Evolutionary conservation across 1,140 invertebrate species (phyloP), one percentile per base, ranked within the genome.

Genomic region (Chrysoperla carnea): DNA sequence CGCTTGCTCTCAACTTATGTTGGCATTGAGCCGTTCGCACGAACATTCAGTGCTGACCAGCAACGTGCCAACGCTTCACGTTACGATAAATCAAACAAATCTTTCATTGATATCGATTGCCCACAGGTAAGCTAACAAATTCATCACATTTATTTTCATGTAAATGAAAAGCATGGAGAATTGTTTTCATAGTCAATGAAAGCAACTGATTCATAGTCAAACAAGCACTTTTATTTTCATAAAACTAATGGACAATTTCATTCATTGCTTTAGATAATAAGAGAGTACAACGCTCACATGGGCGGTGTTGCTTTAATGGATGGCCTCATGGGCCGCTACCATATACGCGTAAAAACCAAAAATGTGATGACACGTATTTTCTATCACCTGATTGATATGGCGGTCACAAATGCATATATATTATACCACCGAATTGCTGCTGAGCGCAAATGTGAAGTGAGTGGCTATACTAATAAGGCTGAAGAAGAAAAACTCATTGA

Each of bases 1-100:
- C 48, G 53, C 40, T 40, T 54, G 9, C 36, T 57, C 12, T 60
- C 58, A 35, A 50, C 53, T 3, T 63, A 55, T 45, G 54, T 52
- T n/a, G 56, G 54, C 5, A 50, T 41, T 40, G 44, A 58, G 44
- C 59, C 59, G 17, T 23, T 3, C 17, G 17, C 33, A 45, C 29
- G 14, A 38, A 44, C 31, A 45, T 37, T 51, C 56, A 48, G 40
- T 41, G 48, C 31, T 50, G 42, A 36, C 57, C 17, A 23, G 17
- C 17, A 23, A 23, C 17, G 17, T 23, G 17, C 17, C 17, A 23
- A 23, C 2, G 17, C 17, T 23, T 23, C 17, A 23, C 17, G 17
- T 23, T 23, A 23, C 17, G 17, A 23, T 23, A 23, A 5, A 23
- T 23, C 17, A 23, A 23, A 23, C 17, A 23, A 23, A 23, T 23